phyloP scores from a whole-genome alignment of 1,140 invertebrate genomes.

The Frieseomelitta varia region DNA sequence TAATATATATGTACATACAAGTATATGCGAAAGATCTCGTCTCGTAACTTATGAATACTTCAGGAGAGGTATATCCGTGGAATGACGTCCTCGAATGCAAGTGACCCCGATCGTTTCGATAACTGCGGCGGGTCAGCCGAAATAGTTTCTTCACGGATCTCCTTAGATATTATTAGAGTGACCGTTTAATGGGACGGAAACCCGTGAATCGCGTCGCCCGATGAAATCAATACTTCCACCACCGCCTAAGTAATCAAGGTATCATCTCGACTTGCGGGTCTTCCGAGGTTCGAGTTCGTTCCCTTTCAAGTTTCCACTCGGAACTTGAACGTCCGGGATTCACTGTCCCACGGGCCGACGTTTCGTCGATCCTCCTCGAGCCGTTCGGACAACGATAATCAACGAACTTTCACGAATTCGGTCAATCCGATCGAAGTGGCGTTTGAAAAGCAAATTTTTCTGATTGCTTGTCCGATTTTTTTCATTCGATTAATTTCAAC shows the following conservation, averaged over 20 bases:
- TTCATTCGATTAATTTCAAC: too few species aligned
- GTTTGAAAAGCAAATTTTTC: too few species aligned
- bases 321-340: constrained; percentile 43
- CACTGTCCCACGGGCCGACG: neutral
- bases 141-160: constrained; percentile 46
- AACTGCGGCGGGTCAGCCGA: neutral
- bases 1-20: too few species aligned
- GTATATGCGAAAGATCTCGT: too few species aligned
- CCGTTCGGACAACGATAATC: neutral
- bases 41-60: neutral
- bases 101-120: neutral
- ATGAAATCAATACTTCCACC: constrained; percentile 81
- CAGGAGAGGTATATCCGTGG: too few species aligned
- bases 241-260: constrained; percentile 81
- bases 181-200: constrained; percentile 79
- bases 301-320: constrained; percentile 64
- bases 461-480: too few species aligned
- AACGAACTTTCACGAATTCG: neutral
- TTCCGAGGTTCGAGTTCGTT: constrained; percentile 76
- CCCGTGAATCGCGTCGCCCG: constrained; percentile 79
- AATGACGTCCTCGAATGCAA: neutral
- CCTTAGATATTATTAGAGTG: constrained; percentile 63
- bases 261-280: constrained; percentile 82
- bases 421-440: neutral
- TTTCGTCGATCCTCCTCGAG: constrained; percentile 22